Base-by-base conservation (phyloP, 2,888 invertebrate species). In the Himalopsyche tibetana region DNA sequence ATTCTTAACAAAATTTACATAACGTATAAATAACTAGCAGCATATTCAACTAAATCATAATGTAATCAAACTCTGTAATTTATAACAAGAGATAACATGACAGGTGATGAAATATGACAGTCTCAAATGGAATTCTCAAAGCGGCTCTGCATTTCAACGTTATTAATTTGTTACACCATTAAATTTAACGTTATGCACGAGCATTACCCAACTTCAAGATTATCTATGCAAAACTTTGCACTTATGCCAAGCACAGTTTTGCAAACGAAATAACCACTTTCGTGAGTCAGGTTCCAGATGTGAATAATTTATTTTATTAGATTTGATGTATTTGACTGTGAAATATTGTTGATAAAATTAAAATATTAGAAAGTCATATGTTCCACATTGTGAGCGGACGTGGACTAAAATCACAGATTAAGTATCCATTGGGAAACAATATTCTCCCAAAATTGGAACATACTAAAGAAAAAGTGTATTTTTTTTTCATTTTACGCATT, bases 61-160 rank as follows among this genome's bases (percentile, higher is more conserved):
- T 51, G 15, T 51, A 15, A 51, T 51, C 15, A 51, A 51, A 51
- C 4, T 51, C 51, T 51, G 28, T 19, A 19, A 63, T 19, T 63
- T 19, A 19, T 63, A 19, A 19, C 63, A 19, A 63, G 63, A 63
- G n/a, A 63, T 28, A 28, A 4, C 63, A 19, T 63, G 19, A 19
- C 4, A 63, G 63, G 19, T 63, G 63, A n/a, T 63, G 19, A 63
- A 4, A 63, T 28, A 63, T 63, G 63, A 63, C 63, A 63, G 28
- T 63, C 9, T 63, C 63, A 63, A 28, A 63, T 19, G 63, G 63
- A 63, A 63, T 63, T 19, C 63, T 63, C 63, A 63, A 63, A 63
- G 63, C 63, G 63, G 63, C 63, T 19, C 4, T 63, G 63, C 9
- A 63, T 56, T 56, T 56, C 56, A n/a, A 56, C n/a, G 17, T n/a